Evolutionary conservation across 2,797 vertebrate species (phyloP), one percentile per base, ranked within the genome.

Genomic region (Gymnoscopelus microlampas): DNA sequence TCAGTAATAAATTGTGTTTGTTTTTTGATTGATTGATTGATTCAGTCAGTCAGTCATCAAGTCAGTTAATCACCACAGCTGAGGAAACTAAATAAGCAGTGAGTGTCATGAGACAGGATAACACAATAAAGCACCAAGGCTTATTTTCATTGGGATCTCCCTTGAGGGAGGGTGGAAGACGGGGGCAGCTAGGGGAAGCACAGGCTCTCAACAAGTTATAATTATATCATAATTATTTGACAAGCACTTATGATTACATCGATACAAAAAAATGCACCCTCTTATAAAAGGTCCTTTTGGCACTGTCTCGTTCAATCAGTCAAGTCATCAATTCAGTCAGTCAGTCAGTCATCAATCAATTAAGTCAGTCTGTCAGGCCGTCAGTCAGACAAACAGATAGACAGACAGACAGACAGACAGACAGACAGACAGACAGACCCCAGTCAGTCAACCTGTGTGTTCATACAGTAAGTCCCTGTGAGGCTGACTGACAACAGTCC

Each of bases 401-500:
- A 39, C 23, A 67, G 66, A 26, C 68, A 63, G n/a, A 61, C 35
- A 6, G n/a, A 48, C 55, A 57, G n/a, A 57, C 55, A 57, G n/a
- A 57, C 55, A 24, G n/a, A 24, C 15, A 57, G n/a, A 57, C 48
- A 49, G 8, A 10, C 13, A 9, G 9, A 49, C 19, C 19, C 19
- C 47, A 49, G 47, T 8, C 12, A 8, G 12, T 2, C 7, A 11
- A 50, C 49, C 49, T 13, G n/a, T 13, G 50, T 51, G 13, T 51
- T 70, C 66, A 72, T 12, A 54, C 44, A 10, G 35, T 73, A 13
- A 14, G 54, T 73, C 77, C 77, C 86, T 64, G 48, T 68, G 76
- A 84, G 81, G 48, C 70, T 69, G 80, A 74, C 76, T 78, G 63
- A 9, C 53, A 78, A 58, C 70, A 2, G 60, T 76, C 63, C 68